Percentiles rank a stretch among this genome's conserved stretches.
phyloP scores from a whole-genome alignment of 1,140 invertebrate genomes.

The Aphelenchoides besseyi region DNA sequence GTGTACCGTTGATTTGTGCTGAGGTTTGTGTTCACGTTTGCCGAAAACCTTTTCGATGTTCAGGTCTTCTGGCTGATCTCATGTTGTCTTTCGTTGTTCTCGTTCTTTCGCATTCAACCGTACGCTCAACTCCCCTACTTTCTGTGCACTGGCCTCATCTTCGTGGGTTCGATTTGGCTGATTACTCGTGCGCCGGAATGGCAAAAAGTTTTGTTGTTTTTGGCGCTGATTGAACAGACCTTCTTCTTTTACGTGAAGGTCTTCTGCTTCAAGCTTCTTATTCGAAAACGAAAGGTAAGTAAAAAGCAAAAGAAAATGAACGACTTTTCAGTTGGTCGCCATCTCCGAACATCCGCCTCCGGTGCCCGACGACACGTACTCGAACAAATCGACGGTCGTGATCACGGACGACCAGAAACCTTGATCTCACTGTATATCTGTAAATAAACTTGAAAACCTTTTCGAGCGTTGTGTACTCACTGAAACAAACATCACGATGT shows the following conservation, averaged over 20 bases:
- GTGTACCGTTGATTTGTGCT: slow-evolving; percentile 21
- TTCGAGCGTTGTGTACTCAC: too few relatives aligned
- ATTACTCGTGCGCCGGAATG: slow-evolving; percentile 25
- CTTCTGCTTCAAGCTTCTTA: slow-evolving; percentile 32
- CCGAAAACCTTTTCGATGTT: slow-evolving; percentile 9
- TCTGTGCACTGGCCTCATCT: slow-evolving; percentile 21
- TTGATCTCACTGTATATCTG: too few relatives aligned
- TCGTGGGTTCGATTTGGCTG: slow-evolving; percentile 21
- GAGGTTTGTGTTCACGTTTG: not conserved
- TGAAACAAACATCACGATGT: too few relatives aligned
- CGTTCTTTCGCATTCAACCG: slow-evolving; percentile 26
- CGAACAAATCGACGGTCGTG: slow-evolving; percentile 22
- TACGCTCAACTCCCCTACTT: slow-evolving; percentile 30
- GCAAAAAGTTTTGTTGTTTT: slow-evolving; percentile 19
- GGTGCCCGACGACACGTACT: slow-evolving; percentile 19
- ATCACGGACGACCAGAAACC: slow-evolving; percentile 22
- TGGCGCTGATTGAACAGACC: slow-evolving; percentile 23
- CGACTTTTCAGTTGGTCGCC: not conserved
- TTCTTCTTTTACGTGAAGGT: slow-evolving; percentile 32
- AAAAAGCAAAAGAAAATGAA: slow-evolving; percentile 5
- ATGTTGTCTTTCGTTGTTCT: slow-evolving; percentile 24
- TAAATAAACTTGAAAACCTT: too few relatives aligned
- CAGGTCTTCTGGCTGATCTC: slow-evolving; percentile 29
- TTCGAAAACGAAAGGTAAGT: slow-evolving; percentile 33
- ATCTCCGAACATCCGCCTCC: not conserved